These are phyloP conservation scores for Mycalesis mineus DNA, from an alignment of 2,888 invertebrate species.

Conservation along the genomic window DNA sequence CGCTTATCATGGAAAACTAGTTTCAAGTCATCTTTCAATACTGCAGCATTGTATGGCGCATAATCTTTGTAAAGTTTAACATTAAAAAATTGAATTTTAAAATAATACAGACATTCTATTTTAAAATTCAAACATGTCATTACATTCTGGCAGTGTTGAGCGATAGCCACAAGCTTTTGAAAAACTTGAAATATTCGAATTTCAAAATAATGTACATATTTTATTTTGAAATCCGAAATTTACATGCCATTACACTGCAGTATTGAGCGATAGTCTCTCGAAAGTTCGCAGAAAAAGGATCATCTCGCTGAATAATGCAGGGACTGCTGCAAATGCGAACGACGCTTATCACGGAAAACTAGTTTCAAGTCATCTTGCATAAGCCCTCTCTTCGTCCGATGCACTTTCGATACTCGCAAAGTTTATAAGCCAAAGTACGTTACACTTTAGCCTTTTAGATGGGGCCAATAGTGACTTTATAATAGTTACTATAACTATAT, in stretches of 20 bases:
- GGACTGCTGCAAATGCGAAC: slow-evolving; percentile 44
- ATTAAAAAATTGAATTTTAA: too few species aligned
- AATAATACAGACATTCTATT: too few species aligned
- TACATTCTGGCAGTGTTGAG: too few species aligned
- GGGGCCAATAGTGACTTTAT: too few species aligned
- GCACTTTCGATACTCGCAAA: slow-evolving; percentile 61
- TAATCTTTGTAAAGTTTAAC: too few species aligned
- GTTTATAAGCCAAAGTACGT: slow-evolving; percentile 45
- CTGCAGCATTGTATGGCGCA: too few species aligned
- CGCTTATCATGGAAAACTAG: slow-evolving; percentile 54
- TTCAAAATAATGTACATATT: too few species aligned
- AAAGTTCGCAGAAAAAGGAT: slow-evolving; percentile 27
- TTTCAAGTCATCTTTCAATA: slow-evolving; percentile 61
- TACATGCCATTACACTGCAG: not conserved
- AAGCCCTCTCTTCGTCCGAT: slow-evolving; percentile 58
- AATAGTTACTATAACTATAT: too few species aligned
- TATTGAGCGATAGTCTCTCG: slow-evolving; percentile 4
- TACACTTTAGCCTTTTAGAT: not conserved
- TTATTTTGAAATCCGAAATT: not conserved
- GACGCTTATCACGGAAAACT: slow-evolving; percentile 53
- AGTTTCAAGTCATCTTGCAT: slow-evolving; percentile 60
- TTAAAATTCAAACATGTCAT: too few species aligned
- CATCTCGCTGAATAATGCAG: slow-evolving; percentile 48
- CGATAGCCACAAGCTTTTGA: too few species aligned
- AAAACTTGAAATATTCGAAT: too few species aligned